Evolutionary conservation across 2,888 invertebrate genomes (phyloP), one percentile per base, ranked within the genome.

Genomic region (Leptura quadrifasciata): DNA sequence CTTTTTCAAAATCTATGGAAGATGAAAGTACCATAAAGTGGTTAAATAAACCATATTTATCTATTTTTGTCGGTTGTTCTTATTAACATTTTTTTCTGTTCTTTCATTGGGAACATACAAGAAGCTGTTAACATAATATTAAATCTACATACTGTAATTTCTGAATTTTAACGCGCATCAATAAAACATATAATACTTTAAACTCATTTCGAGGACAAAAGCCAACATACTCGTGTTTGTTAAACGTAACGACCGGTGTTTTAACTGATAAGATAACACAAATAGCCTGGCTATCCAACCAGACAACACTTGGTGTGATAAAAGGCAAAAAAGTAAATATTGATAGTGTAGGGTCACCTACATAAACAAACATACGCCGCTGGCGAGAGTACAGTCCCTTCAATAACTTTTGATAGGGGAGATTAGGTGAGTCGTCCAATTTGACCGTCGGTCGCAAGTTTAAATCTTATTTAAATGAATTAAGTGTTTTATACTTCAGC

Each of bases 221-320:
- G 57, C 17, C 31, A 35, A 21, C 17, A 20, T 57, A 57, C 24
- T 69, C 31, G 12, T 69, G 31, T 35, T 35, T 69, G 57, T 58
- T 20, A 20, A 31, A 69, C 69, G 57, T 57, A 85, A 83, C 81
- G 80, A 84, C 81, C 83, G 84, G 81, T 82, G 81, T 75, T 72
- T 72, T 72, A 71, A 64, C 74, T 79, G 86, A 86, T 86, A 85
- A 86, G 85, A 86, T 86, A 86, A 85, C 79, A 71, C 79, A 82
- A 86, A 85, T 84, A 83, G 84, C 82, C 81, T 80, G 84, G 82
- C 85, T 86, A 85, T 86, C 86, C 85, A 81, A 82, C 80, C 85
- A 85, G 85, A 83, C 85, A 77, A 75, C 75, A 81, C 78, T 80
- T 72, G 55, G 60, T 67, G 72, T 58, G 74, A 68, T 74, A 85